Base-by-base conservation (phyloP, 2,888 invertebrate species). In the Tachina lurida region DNA sequence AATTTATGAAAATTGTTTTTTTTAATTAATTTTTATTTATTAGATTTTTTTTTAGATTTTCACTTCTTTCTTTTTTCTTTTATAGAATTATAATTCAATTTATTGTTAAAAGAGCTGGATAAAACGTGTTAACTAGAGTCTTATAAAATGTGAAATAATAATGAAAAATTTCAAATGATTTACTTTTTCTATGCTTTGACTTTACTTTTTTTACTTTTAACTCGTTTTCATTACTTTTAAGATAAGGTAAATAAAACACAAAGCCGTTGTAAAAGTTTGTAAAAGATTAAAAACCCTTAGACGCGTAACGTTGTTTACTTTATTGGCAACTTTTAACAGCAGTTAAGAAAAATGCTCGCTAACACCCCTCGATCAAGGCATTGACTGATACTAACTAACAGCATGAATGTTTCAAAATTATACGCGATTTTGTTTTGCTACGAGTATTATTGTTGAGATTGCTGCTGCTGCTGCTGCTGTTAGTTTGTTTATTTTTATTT, bases 101-200 rank as follows among this genome's bases (percentile, higher is more conserved):
- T 52, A 15, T 47, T 63, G 22, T 49, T 63, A 31, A 17, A n/a
- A 54, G 10, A 54, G 2, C 8, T n/a, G n/a, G n/a, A n/a, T 31
- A 17, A 74, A 60, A 13, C 73, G 84, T 68, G 87, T 87, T 78
- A 15, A 75, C 87, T 87, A 85, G 88, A 90, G 89, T 88, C 89
- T 88, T 87, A 87, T 87, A 89, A 88, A 91, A 87, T 88, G 88
- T 89, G 89, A 90, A 91, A 91, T 91, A 89, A 86, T 70, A 73
- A n/a, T n/a, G n/a, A 52, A 10, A 81, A 83, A 75, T 73, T 80
- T 43, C 63, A 62, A 78, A 79, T 74, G 77, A 73, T 74, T 80
- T 41, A 73, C 60, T 73, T 68, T 39, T 70, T 84, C 67, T 65
- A 79, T 41, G 67, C 54, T 63, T 80, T 83, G 45, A 58, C 31